phyloP scores from a whole-genome alignment of 2,797 vertebrate species.

The Enteromius trimaculatus region DNA sequence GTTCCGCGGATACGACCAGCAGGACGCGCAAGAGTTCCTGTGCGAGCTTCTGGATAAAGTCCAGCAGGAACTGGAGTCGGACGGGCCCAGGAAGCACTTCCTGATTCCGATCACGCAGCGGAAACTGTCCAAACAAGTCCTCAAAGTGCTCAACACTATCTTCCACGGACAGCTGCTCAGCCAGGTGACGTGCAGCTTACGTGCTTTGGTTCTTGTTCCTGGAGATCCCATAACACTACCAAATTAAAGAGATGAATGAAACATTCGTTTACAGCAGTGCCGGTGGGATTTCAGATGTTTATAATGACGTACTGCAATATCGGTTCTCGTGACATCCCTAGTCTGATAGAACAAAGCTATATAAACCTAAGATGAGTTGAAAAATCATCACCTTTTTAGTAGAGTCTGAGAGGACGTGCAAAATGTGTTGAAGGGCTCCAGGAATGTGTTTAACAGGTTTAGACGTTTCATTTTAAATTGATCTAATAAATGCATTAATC shows the following conservation, averaged over 20 bases:
- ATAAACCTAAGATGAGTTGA: too few species aligned
- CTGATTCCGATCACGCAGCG: slow-evolving; percentile 97
- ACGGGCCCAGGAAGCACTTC: slow-evolving; percentile 89
- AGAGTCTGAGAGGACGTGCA: too few species aligned
- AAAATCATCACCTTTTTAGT: too few species aligned
- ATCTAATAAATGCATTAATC: neutral
- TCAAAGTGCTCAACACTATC: slow-evolving; percentile 99
- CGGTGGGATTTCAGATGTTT: too few species aligned
- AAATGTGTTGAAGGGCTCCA: neutral
- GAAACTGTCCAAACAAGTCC: slow-evolving; percentile 97
- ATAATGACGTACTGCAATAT: too few species aligned
- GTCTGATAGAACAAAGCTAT: too few species aligned
- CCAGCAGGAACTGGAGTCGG: slow-evolving; percentile 97
- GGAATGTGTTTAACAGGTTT: neutral
- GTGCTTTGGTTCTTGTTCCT: neutral
- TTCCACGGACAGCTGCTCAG: slow-evolving; percentile 98
- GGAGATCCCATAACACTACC: neutral
- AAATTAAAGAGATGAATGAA: neutral
- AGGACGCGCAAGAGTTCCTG: slow-evolving; percentile 98
- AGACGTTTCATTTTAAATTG: neutral
- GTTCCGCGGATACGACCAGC: slow-evolving; percentile 96
- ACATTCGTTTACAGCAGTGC: too few species aligned
- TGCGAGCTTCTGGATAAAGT: slow-evolving; percentile 97
- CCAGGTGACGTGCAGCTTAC: slow-evolving; percentile 81
- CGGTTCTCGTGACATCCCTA: too few species aligned